Conservation (phyloP, 2,797 vertebrate genomes). For the Lepidocolaptes lacrymiger region DNA sequence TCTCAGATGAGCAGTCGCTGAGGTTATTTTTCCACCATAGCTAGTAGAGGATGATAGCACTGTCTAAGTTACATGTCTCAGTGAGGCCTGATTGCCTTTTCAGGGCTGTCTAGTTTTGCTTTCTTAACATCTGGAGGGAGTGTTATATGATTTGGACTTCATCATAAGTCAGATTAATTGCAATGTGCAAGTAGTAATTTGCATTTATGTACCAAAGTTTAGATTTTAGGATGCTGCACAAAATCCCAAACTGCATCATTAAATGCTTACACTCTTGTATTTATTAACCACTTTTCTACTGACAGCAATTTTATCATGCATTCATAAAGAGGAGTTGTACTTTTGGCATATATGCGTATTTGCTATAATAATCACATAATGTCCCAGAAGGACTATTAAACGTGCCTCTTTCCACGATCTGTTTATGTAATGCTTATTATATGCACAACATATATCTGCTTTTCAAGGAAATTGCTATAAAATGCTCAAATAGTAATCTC, state of each 20-base stretch:
- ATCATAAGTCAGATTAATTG: conserved; percentile 28
- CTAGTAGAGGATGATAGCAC: neutral
- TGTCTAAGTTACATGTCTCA: neutral
- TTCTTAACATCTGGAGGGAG: conserved; percentile 48
- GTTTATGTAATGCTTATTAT: conserved; percentile 33
- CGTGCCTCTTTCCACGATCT: neutral
- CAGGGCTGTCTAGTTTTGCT: conserved; percentile 14
- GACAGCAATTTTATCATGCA: neutral
- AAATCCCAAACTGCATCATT: neutral
- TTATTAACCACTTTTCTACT: neutral
- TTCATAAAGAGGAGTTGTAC: neutral
- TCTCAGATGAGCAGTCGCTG: neutral
- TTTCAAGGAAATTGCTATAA: conserved; percentile 35
- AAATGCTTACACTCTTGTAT: neutral
- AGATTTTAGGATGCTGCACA: conserved; percentile 2
- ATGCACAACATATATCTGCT: neutral
- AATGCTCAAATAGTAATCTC: conserved; percentile 17
- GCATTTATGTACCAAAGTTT: neutral
- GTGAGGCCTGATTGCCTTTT: conserved; percentile 33
- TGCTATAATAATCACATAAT: conserved; percentile 6
- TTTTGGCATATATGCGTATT: neutral
- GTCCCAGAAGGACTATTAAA: conserved; percentile 22
- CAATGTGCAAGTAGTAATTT: neutral
- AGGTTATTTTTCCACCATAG: neutral
- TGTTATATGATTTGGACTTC: neutral